Percentiles rank a stretch among this genome's conserved stretches.
Evolutionary conservation across 2,113 vertebrate species (phyloP).

Genomic region (Labeo rohita): DNA sequence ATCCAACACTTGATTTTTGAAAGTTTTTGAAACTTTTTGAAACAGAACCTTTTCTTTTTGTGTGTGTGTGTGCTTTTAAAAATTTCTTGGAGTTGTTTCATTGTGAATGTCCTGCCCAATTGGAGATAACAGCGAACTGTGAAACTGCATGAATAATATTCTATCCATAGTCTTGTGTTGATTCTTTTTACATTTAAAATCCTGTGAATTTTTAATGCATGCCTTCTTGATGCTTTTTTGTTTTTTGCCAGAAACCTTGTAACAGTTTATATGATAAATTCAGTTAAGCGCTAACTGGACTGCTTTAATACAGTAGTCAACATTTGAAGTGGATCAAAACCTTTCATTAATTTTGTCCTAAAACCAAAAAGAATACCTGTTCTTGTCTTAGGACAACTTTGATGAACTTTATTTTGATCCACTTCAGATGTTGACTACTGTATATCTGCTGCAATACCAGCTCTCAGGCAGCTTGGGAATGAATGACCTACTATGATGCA

Average conservation of each 20-base stretch:
- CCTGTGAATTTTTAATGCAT: not conserved
- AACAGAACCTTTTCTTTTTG: too few relatives aligned
- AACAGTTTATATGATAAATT: slow-evolving; percentile 1
- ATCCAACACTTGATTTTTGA: too few relatives aligned
- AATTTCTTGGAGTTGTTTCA: not conserved
- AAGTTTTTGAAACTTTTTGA: too few relatives aligned
- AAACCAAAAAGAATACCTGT: too few relatives aligned
- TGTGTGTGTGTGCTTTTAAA: too few relatives aligned
- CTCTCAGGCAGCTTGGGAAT: not conserved
- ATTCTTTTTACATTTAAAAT: not conserved
- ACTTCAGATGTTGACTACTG: too few relatives aligned
- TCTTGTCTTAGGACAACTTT: too few relatives aligned
- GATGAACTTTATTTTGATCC: too few relatives aligned
- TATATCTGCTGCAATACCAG: not conserved
- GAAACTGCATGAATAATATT: slow-evolving; percentile 18
- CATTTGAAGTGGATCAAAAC: too few relatives aligned
- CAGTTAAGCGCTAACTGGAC: not conserved
- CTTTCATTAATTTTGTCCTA: too few relatives aligned
- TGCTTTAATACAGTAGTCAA: not conserved
- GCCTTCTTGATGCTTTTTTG: not conserved
- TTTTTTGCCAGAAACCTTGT: not conserved
- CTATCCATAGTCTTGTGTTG: not conserved
- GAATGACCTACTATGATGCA: not conserved
- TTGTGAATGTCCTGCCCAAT: not conserved
- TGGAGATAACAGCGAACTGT: not conserved